phyloP scores from a whole-genome alignment of 2,797 vertebrate genomes.

The Anniella stebbinsi region DNA sequence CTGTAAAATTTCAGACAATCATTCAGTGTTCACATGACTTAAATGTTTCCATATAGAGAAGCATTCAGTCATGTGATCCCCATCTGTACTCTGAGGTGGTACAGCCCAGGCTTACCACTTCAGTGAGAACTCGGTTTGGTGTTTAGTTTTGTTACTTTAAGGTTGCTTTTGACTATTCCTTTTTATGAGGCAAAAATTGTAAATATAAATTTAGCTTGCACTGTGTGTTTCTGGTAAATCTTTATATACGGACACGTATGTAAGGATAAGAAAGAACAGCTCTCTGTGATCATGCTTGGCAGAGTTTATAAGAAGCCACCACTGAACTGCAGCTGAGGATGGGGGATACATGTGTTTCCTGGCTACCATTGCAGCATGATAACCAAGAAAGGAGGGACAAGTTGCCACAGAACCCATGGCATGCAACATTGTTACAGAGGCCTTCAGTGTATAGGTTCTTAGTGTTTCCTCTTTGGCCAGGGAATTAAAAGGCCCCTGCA shows the following conservation, averaged over 20 bases:
- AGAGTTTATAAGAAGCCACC: no score
- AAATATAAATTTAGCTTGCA: background rate
- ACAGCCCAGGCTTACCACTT: background rate
- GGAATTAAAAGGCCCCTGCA: background rate
- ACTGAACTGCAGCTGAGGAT: no score
- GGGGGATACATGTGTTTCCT: background rate
- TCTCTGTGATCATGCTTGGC: background rate
- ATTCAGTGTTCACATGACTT: no score
- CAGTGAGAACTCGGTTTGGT: background rate
- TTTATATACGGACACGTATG: no score
- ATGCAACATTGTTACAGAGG: background rate
- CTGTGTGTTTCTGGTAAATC: background rate
- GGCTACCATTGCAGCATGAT: background rate
- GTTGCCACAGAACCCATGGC: background rate
- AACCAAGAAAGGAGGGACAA: background rate
- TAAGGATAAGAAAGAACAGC: background rate
- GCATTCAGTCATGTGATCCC: background rate
- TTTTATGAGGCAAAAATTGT: background rate
- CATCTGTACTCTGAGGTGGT: background rate
- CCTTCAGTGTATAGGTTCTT: background rate
- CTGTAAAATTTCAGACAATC: background rate
- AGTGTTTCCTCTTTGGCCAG: background rate
- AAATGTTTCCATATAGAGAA: background rate
- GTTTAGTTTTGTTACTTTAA: background rate
- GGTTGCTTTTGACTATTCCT: no score